Conservation (phyloP, 2,888 invertebrate species). For the Cordilura impudica region DNA sequence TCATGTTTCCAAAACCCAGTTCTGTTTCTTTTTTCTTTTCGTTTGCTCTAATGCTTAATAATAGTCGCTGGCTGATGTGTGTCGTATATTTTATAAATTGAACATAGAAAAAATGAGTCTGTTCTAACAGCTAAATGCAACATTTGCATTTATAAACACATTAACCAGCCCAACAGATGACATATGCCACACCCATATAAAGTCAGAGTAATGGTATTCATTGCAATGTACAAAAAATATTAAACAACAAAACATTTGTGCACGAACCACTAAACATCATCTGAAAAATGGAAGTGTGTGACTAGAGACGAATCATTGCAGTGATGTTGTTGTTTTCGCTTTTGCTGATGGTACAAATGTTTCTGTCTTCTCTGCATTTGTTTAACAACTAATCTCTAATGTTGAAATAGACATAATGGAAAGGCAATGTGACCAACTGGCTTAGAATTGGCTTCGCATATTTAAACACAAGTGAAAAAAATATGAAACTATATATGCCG, state of each 20-base stretch:
- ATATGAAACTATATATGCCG: too few species aligned
- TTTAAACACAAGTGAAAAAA: too few species aligned
- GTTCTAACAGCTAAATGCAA: not conserved
- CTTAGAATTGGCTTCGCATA: not conserved
- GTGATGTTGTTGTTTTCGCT: not conserved
- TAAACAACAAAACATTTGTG: not conserved
- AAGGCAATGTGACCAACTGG: conserved; percentile 10
- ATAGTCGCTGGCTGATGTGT: not conserved
- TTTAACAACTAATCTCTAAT: conserved; percentile 51
- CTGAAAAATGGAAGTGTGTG: conserved; percentile 21
- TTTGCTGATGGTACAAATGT: conserved; percentile 48
- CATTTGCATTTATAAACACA: conserved; percentile 51
- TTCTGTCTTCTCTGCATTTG: conserved; percentile 54
- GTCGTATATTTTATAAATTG: not conserved
- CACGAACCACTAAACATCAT: conserved; percentile 25
- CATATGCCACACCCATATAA: conserved; percentile 54
- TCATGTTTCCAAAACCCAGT: conserved; percentile 51
- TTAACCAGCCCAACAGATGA: conserved; percentile 36
- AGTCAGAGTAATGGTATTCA: not conserved
- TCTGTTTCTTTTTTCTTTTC: too few species aligned
- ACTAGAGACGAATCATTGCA: conserved; percentile 41
- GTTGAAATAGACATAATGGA: not conserved
- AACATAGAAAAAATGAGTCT: not conserved
- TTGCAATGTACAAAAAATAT: not conserved
- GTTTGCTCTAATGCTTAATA: conserved; percentile 29